phyloP scores from a whole-genome alignment of 2,888 invertebrate species.

The Ceraclea dissimilis region DNA sequence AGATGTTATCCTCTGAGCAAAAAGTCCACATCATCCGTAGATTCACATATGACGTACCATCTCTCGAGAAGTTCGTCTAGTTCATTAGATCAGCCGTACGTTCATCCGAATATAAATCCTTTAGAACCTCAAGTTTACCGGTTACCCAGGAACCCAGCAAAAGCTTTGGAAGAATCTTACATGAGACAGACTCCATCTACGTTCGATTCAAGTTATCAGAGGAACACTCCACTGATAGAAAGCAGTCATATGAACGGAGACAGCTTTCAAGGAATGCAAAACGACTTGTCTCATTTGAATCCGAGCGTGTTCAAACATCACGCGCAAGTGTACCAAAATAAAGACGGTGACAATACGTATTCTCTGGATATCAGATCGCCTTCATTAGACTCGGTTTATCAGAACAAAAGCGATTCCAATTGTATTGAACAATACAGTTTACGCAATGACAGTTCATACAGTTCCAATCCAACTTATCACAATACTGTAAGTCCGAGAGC shows the following conservation, averaged over 20 bases:
- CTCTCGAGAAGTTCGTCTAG: slow-evolving; percentile 32
- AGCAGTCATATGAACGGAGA: slow-evolving; percentile 23
- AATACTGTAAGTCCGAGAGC: slow-evolving; percentile 21
- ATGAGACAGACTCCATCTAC: slow-evolving; percentile 23
- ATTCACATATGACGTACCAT: slow-evolving; percentile 29
- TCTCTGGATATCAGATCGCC: slow-evolving; percentile 35
- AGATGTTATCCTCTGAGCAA: slow-evolving; percentile 24
- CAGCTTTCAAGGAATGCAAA: slow-evolving; percentile 12
- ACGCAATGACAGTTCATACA: slow-evolving; percentile 22
- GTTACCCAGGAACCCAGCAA: slow-evolving; percentile 23
- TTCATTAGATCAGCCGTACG: slow-evolving; percentile 30
- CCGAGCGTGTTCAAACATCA: slow-evolving; percentile 25
- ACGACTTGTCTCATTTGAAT: slow-evolving; percentile 20
- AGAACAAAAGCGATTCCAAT: slow-evolving; percentile 25
- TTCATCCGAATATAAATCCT: slow-evolving; percentile 23
- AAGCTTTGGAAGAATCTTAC: slow-evolving; percentile 25
- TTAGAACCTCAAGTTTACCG: slow-evolving; percentile 25
- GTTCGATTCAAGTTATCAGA: slow-evolving; percentile 24
- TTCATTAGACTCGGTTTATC: slow-evolving; percentile 34
- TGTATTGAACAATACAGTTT: slow-evolving; percentile 25
- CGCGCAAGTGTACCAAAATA: slow-evolving; percentile 20
- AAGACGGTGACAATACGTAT: slow-evolving; percentile 28
- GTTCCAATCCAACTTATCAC: slow-evolving; percentile 21
- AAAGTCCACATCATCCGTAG: slow-evolving; percentile 31
- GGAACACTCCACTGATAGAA: slow-evolving; percentile 22